Conservation (phyloP, 2,113 vertebrate genomes). For the Melanerpes formicivorus region DNA sequence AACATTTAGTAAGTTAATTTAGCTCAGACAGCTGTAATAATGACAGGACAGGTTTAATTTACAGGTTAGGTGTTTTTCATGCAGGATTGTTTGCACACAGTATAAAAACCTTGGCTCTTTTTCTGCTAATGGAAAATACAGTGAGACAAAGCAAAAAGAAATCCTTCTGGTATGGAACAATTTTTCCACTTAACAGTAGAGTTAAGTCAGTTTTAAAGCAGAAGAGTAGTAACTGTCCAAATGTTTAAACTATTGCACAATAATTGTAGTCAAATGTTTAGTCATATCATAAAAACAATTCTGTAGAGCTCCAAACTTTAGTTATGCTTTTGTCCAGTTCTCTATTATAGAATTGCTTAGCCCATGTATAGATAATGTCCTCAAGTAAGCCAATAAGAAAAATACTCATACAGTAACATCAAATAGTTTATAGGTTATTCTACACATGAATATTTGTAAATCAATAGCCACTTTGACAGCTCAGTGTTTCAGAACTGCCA, state of each 20-base stretch:
- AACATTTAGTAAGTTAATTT: neutral
- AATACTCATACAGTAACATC: neutral
- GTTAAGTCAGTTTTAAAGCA: neutral
- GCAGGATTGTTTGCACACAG: neutral
- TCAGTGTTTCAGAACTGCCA: neutral
- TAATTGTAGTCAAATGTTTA: neutral
- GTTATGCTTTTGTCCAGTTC: too few relatives aligned
- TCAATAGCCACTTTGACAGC: neutral
- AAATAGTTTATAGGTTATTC: neutral
- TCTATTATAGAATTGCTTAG: neutral
- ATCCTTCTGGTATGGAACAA: neutral
- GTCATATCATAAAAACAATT: neutral
- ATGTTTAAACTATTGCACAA: neutral
- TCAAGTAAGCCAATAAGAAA: neutral
- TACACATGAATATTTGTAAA: neutral
- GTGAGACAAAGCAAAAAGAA: neutral
- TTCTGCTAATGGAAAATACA: neutral
- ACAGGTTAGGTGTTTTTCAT: neutral
- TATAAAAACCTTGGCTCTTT: neutral
- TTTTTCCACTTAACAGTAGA: neutral
- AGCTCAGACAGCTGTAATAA: neutral
- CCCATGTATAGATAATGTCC: neutral
- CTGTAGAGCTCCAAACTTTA: neutral
- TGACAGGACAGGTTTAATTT: neutral
- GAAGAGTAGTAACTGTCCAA: neutral